These are phyloP conservation scores for Macropus fuliginosus DNA, from an alignment of 2,797 vertebrate genomes.

Conservation along the genomic window DNA sequence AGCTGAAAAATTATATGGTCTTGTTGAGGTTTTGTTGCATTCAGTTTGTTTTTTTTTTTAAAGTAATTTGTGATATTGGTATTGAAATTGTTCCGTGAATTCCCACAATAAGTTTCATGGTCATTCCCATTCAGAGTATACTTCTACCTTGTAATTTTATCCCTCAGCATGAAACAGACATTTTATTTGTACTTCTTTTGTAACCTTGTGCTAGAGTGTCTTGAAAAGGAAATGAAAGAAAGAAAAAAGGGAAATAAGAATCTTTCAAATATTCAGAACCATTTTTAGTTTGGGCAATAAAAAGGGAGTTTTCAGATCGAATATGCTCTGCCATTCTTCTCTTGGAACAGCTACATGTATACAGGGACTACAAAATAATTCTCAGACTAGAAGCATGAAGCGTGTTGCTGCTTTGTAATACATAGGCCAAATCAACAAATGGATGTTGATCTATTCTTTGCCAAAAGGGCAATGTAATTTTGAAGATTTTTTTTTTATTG, in stretches of 20 bases:
- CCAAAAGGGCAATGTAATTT: not conserved
- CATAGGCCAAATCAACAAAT: not conserved
- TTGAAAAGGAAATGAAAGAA: conserved; percentile 41
- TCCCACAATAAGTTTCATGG: conserved; percentile 35
- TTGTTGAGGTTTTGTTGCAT: conserved; percentile 53
- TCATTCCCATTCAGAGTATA: conserved; percentile 48
- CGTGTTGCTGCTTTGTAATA: conserved; percentile 39
- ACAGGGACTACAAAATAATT: conserved; percentile 34
- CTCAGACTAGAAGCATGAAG: not conserved
- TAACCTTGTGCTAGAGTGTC: conserved; percentile 34
- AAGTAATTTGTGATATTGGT: conserved; percentile 56
- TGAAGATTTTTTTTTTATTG: not conserved
- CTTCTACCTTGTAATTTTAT: conserved; percentile 40
- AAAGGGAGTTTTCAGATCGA: conserved; percentile 33
- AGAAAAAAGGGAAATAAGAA: conserved; percentile 16
- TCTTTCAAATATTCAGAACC: conserved; percentile 52
- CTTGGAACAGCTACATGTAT: conserved; percentile 32
- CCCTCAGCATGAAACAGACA: conserved; percentile 5
- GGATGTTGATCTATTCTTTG: conserved; percentile 23
- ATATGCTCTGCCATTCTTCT: conserved; percentile 27
- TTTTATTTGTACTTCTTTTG: conserved; percentile 48
- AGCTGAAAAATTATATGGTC: conserved; percentile 3
- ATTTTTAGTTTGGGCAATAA: conserved; percentile 38
- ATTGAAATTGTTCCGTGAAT: conserved; percentile 46
- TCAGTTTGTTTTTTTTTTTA: conserved; percentile 28